Evolutionary conservation across 2,888 invertebrate genomes (phyloP), one percentile per base, ranked within the genome.

Genomic region (Silvanus unidentatus): DNA sequence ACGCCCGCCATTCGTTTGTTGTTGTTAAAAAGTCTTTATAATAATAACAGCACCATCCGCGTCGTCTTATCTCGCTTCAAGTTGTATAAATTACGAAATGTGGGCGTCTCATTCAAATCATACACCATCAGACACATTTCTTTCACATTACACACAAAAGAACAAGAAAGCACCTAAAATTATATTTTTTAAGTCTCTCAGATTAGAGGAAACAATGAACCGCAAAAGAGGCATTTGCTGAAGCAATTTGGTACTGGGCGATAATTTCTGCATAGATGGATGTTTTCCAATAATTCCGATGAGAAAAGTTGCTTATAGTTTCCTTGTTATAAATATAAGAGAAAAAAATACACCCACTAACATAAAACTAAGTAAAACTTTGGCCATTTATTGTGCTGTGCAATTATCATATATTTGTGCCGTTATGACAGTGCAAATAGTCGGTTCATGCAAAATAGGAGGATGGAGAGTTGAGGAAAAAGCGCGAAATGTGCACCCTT

Each of bases 361-460:
- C 22, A 22, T 22, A 22, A 22, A 52, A 52, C 52, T 42, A 44
- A 60, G 57, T 55, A 60, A 68, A 69, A 69, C 64, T 68, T 68
- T 64, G 57, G 61, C 66, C 64, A 65, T 69, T 68, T 63, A 60
- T 69, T 64, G 62, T 55, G 55, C 32, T 59, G 60, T 55, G 65
- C 66, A 67, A 68, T 69, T 68, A 67, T 66, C 68, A 66, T 69
- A 69, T 68, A 69, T 69, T 63, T 62, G 63, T 58, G 60, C 63
- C 60, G 16, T 64, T 63, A 66, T 68, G 69, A 69, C 69, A 68
- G 63, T 59, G 58, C 59, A 59, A 69, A 69, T 57, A 65, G 65
- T 60, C 57, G 60, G 65, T 66, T 68, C 69, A 69, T 69, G 69
- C 68, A 69, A 69, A 69, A 63, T 61, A 66, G 66, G 63, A 47